Base-by-base conservation (phyloP, 2,113 vertebrate genomes). In the Gymnarchus niloticus region DNA sequence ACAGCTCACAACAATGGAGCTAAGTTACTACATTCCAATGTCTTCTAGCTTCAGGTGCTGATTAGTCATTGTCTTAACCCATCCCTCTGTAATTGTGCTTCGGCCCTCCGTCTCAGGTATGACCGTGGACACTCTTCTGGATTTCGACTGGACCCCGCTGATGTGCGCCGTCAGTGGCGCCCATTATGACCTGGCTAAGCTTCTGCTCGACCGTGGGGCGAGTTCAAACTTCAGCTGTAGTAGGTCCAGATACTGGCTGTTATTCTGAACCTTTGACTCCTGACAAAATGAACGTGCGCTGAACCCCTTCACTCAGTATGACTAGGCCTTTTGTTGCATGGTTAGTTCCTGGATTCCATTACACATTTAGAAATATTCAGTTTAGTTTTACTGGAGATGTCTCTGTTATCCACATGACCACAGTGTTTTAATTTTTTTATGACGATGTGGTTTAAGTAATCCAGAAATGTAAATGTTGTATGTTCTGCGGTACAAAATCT, bases 171-270 rank as follows among this genome's bases (percentile, higher is more conserved):
- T 96, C 86, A 95, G 90, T 0, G 83, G 95, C 87, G 96, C 95
- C 6, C 91, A 97, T 81, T 93, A 93, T 23, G 91, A 96, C 0
- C 82, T 98, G 54, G 94, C 96, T 41, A 93, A 92, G 82, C 89
- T 98, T 56, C 95, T 99, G 85, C 88, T 99, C 90, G 92, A 97
- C 91, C 93, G 93, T 92, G 98, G 98, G 17, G 97, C 98, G 82
- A 96, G 94, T 86, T 96, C 96, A 37, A 96, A 95, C 88, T 98
- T 96, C 94, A 94, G 95, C 90, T 97, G 95, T 91, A 96, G 97
- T 99, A 91, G 94, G 93, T 41, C n/a, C n/a, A n/a, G n/a, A n/a
- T n/a, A n/a, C n/a, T n/a, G n/a, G n/a, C 78, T 56, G 28, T 51
- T 33, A 5, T 33, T 56, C 25, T 8, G 17, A 48, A 0, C 28